Conservation (phyloP, 37 sponge, comb jelly and placozoan species). For the Halichondria panicea region DNA sequence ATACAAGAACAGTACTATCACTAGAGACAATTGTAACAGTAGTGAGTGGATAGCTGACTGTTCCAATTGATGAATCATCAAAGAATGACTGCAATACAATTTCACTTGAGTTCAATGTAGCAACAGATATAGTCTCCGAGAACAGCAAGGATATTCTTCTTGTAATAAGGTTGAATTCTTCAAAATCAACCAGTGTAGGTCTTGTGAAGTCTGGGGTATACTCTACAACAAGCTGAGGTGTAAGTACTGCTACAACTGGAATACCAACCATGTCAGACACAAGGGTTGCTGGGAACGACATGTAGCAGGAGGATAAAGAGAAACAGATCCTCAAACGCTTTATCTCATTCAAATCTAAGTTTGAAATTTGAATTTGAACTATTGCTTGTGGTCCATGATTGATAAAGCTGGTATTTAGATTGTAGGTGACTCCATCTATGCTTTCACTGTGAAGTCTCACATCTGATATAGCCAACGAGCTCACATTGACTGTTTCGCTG, state of each 20-base stretch:
- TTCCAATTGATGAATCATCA: conserved; percentile 23
- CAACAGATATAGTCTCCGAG: conserved; percentile 74
- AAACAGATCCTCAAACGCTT: conserved; percentile 71
- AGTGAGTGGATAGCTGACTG: conserved; percentile 39
- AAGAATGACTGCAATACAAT: conserved; percentile 80
- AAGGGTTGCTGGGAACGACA: conserved; percentile 58
- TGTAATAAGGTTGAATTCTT: conserved; percentile 52
- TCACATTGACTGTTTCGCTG: conserved; percentile 83
- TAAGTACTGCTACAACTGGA: conserved; percentile 40
- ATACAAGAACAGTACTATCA: conserved; percentile 39
- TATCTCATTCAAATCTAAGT: conserved; percentile 64
- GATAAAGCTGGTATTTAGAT: conserved; percentile 47
- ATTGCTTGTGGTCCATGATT: conserved; percentile 37
- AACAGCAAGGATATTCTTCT: conserved; percentile 66
- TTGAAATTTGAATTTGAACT: conserved; percentile 44
- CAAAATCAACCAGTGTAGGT: conserved; percentile 65
- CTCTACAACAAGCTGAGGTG: not conserved
- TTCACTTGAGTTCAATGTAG: conserved; percentile 62
- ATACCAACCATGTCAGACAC: conserved; percentile 64
- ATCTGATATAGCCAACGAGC: conserved; percentile 52
- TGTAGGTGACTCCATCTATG: conserved; percentile 9
- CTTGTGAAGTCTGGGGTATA: conserved; percentile 47
- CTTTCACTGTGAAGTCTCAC: conserved; percentile 35
- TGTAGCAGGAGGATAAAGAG: conserved; percentile 39
- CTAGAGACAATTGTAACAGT: conserved; percentile 30